Conservation (phyloP, 2,113 vertebrate species). For the Dicrurus megarhynchus region DNA sequence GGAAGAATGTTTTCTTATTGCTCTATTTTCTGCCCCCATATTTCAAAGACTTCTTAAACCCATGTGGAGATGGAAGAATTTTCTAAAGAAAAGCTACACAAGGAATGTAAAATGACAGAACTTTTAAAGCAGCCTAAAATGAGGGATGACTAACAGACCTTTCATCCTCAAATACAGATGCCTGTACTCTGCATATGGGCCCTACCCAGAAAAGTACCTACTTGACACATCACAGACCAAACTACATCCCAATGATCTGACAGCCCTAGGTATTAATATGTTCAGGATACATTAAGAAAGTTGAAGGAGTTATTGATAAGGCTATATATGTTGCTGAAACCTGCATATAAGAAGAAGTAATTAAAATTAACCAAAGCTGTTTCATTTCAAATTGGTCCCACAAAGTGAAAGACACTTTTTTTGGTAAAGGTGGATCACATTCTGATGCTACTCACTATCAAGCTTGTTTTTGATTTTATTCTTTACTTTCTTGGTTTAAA, state of each 20-base stretch:
- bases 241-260: not conserved
- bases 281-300: not conserved
- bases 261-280: not conserved
- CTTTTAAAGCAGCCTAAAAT: not conserved
- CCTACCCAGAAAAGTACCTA: not conserved
- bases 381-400: not conserved
- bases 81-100: not conserved
- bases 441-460: not conserved
- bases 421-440: not conserved
- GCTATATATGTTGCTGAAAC: not conserved
- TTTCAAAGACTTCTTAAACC: not conserved
- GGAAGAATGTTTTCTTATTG: not conserved
- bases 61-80: not conserved
- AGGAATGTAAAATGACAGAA: not conserved
- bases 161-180: not conserved
- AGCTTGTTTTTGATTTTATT: not conserved
- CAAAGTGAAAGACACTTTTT: not conserved
- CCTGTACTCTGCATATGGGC: not conserved
- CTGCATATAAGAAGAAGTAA: not conserved
- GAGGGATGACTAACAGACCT: not conserved
- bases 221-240: not conserved
- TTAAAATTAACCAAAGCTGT: not conserved
- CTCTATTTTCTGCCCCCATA: rapidly evolving
- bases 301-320: not conserved
- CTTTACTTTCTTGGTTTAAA: not conserved